A percentile compares a stretch with the other conserved stretches of the same genome.
phyloP scores from a whole-genome alignment of 1,140 invertebrate genomes.

The Tetragonula clypearis region DNA sequence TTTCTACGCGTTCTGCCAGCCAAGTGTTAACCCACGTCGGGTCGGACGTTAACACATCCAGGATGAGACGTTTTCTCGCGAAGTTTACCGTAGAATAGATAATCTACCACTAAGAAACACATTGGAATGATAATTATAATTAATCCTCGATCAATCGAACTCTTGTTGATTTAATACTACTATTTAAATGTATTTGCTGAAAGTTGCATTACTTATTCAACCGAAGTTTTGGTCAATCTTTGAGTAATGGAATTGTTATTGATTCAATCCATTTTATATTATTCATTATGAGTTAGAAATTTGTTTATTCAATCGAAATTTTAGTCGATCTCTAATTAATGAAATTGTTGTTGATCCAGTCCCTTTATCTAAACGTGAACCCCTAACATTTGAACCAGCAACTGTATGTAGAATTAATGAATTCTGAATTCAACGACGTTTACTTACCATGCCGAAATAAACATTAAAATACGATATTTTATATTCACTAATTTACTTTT shows the following conservation, averaged over 20 bases:
- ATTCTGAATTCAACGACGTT: too few species aligned
- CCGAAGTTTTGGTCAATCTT: not conserved
- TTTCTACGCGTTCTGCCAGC: constrained; percentile 23
- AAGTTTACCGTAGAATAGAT: not conserved
- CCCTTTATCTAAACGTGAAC: not conserved
- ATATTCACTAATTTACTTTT: too few species aligned
- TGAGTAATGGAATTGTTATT: not conserved
- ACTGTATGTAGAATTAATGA: too few species aligned
- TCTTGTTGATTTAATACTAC: not conserved
- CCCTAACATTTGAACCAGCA: not conserved
- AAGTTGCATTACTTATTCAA: too few species aligned
- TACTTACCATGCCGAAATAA: too few species aligned
- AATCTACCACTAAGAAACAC: not conserved
- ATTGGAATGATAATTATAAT: too few species aligned
- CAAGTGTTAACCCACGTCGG: constrained; percentile 6
- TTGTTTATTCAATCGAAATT: too few species aligned
- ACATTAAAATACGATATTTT: too few species aligned
- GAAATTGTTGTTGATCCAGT: too few species aligned
- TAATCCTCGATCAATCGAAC: not conserved
- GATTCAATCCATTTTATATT: not conserved
- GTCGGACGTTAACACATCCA: constrained; percentile 12
- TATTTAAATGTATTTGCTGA: too few species aligned
- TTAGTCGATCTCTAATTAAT: too few species aligned
- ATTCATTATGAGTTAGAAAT: too few species aligned
- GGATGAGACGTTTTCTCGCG: not conserved